A percentile compares a stretch with the other conserved stretches of the same genome.
phyloP scores from a whole-genome alignment of 2,888 invertebrate genomes.

The Chrysopilus asiliformis region DNA sequence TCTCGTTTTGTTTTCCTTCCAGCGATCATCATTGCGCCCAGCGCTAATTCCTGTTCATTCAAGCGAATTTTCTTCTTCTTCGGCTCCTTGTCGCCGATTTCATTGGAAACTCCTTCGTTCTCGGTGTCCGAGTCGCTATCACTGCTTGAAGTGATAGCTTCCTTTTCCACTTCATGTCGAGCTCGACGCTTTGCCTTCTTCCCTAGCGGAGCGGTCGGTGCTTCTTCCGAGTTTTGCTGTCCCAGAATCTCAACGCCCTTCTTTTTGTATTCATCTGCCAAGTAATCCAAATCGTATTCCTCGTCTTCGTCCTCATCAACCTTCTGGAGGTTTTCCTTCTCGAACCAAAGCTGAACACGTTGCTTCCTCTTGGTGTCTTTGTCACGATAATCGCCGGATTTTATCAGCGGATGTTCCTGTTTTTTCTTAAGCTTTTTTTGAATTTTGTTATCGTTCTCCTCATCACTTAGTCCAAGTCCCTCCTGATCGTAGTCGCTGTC shows the following conservation, averaged over 20 bases:
- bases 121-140: constrained; percentile 23
- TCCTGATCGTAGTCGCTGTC: constrained; percentile 28
- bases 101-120: constrained; percentile 10
- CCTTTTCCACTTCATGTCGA: constrained; percentile 21
- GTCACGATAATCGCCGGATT: constrained; percentile 64
- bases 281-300: constrained; percentile 70
- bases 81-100: constrained; percentile 12
- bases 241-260: constrained; percentile 46
- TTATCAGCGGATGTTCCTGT: constrained; percentile 55
- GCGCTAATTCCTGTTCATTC: constrained; percentile 75
- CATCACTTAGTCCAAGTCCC: constrained; percentile 48
- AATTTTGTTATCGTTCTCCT: constrained; percentile 37
- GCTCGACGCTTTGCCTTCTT: constrained; percentile 31
- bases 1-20: constrained; percentile 86
- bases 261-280: constrained; percentile 55
- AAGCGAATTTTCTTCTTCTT: constrained; percentile 51
- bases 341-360: constrained; percentile 78
- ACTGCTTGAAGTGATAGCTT: constrained; percentile 20
- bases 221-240: constrained; percentile 12
- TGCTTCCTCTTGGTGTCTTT: constrained; percentile 57
- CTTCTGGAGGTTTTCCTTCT: constrained; percentile 69
- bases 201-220: constrained; percentile 19
- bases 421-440: constrained; percentile 23
- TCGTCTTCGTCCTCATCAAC: constrained; percentile 73
- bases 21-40: constrained; percentile 81